Conservation (phyloP, 2,888 invertebrate species). For the Dryobota labecula region DNA sequence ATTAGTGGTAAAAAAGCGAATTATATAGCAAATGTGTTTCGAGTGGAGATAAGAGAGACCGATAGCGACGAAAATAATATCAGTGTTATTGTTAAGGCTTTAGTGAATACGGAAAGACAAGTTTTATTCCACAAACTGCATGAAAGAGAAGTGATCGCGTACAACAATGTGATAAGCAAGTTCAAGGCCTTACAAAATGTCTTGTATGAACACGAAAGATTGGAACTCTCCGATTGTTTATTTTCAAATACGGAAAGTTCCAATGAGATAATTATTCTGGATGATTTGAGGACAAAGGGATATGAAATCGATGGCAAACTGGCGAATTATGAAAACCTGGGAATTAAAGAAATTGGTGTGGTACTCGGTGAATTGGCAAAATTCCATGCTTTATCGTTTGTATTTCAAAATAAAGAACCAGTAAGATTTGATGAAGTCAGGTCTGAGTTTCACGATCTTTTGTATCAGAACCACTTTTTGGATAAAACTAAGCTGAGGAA, state of each 20-base stretch:
- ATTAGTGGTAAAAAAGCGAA: slow-evolving; percentile 81
- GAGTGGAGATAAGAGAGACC: slow-evolving; percentile 78
- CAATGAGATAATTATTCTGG: slow-evolving; percentile 82
- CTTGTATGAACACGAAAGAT: slow-evolving; percentile 68
- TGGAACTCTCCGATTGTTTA: slow-evolving; percentile 78
- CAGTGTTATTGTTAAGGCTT: slow-evolving; percentile 83
- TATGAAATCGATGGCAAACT: slow-evolving; percentile 76
- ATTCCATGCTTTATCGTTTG: slow-evolving; percentile 82
- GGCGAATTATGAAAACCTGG: slow-evolving; percentile 72
- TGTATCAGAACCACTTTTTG: slow-evolving; percentile 80
- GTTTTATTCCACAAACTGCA: slow-evolving; percentile 83
- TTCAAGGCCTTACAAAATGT: slow-evolving; percentile 75
- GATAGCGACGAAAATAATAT: slow-evolving; percentile 68
- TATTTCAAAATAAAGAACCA: slow-evolving; percentile 71
- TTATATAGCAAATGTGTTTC: slow-evolving; percentile 83
- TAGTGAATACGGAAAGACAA: slow-evolving; percentile 81
- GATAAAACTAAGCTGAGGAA: slow-evolving; percentile 80
- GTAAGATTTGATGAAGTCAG: slow-evolving; percentile 69
- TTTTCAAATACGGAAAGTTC: slow-evolving; percentile 72
- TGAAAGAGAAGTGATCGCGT: slow-evolving; percentile 81
- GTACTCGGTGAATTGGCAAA: slow-evolving; percentile 81
- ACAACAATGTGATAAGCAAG: slow-evolving; percentile 75
- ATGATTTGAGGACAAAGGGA: slow-evolving; percentile 78
- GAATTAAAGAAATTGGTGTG: slow-evolving; percentile 71
- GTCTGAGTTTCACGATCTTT: slow-evolving; percentile 76